Evolutionary conservation across 2,113 vertebrate genomes (phyloP).

Genomic region (Alosa alosa): DNA sequence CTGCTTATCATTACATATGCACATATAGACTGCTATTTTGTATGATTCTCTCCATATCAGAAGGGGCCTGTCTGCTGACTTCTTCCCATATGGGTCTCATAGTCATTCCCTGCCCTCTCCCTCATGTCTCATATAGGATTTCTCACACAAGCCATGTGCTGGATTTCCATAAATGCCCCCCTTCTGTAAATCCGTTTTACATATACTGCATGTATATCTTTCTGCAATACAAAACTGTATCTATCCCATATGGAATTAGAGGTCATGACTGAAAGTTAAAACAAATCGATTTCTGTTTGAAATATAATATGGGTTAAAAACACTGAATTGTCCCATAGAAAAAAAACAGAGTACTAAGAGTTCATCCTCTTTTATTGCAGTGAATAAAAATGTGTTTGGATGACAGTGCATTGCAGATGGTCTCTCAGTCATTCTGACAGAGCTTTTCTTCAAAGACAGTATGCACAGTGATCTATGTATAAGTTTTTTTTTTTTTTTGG

Average conservation of each 20-base stretch:
- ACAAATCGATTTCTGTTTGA: slow-evolving; percentile 49
- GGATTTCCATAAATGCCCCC: slow-evolving; percentile 68
- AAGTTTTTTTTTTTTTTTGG: background rate
- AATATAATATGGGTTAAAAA: slow-evolving; percentile 20
- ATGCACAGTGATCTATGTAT: background rate
- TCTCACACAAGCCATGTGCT: slow-evolving; percentile 61
- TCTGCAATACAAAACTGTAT: slow-evolving; percentile 52
- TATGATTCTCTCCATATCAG: slow-evolving; percentile 55
- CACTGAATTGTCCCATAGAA: background rate
- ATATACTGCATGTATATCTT: slow-evolving; percentile 41
- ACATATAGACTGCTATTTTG: slow-evolving; percentile 70
- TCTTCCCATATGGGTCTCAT: slow-evolving; percentile 48
- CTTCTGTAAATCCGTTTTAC: slow-evolving; percentile 59
- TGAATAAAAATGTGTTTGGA: background rate
- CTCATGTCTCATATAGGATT: slow-evolving; percentile 64
- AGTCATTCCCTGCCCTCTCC: slow-evolving; percentile 63
- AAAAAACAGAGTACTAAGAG: background rate
- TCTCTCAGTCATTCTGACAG: background rate
- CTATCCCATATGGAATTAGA: slow-evolving; percentile 60
- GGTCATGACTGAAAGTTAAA: slow-evolving; percentile 54
- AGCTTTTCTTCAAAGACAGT: background rate
- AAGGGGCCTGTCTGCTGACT: slow-evolving; percentile 49
- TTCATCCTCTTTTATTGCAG: background rate
- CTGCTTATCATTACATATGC: slow-evolving; percentile 64
- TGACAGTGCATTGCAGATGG: background rate